phyloP scores from a whole-genome alignment of 2,888 invertebrate genomes.

The Tolmerus cingulatus region DNA sequence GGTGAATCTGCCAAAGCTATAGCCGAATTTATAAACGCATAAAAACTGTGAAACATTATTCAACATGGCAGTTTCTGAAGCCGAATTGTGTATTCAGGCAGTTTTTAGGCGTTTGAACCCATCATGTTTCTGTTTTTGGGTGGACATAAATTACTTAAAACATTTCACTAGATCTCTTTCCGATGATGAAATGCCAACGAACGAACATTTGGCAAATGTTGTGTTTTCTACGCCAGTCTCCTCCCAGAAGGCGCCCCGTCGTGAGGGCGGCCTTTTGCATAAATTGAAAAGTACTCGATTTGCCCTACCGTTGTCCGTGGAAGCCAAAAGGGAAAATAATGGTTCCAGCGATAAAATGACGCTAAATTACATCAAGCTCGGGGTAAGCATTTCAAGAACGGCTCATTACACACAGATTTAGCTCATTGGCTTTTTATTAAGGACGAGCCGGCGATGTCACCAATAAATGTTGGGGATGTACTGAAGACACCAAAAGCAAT shows the following conservation, averaged over 20 bases:
- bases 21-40: too few species aligned
- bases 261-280: slow-evolving; percentile 61
- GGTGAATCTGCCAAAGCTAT: slow-evolving; percentile 55
- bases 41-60: too few species aligned
- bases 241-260: slow-evolving; percentile 68
- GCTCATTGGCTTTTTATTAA: slow-evolving; percentile 25
- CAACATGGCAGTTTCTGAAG: too few species aligned
- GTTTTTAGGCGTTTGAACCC: too few species aligned
- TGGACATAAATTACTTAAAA: not conserved
- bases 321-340: slow-evolving; percentile 58
- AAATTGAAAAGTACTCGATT: slow-evolving; percentile 65
- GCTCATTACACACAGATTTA: not conserved
- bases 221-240: slow-evolving; percentile 85
- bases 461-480: slow-evolving; percentile 65
- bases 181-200: slow-evolving; percentile 69
- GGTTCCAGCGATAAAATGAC: slow-evolving; percentile 2
- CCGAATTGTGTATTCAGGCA: too few species aligned
- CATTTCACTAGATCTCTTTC: slow-evolving; percentile 66
- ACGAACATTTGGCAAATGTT: slow-evolving; percentile 68
- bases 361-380: slow-evolving; percentile 23
- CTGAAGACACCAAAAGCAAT: slow-evolving; percentile 68
- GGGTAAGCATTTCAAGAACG: not conserved
- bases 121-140: not conserved
- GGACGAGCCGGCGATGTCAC: slow-evolving; percentile 65
- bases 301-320: slow-evolving; percentile 63